Evolutionary conservation across 1,140 invertebrate genomes (phyloP).

Genomic region (Camponotus pennsylvanicus): DNA sequence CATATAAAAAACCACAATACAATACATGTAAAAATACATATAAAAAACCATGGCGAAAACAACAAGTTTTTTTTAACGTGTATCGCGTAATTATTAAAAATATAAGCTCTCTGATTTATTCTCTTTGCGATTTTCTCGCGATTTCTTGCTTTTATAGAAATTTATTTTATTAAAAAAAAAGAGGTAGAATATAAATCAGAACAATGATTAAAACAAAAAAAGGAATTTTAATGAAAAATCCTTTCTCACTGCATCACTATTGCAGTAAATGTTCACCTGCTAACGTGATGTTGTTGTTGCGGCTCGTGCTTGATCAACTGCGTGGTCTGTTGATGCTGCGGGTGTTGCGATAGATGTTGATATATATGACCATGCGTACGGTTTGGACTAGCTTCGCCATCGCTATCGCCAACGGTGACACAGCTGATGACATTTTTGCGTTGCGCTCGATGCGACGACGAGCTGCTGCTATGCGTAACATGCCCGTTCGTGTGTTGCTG

Average conservation of each 20-base stretch:
- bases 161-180: background rate
- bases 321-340: slow-evolving; percentile 83
- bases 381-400: slow-evolving; percentile 90
- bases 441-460: slow-evolving; percentile 78
- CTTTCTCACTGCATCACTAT: background rate
- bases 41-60: no score
- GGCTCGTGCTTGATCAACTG: slow-evolving; percentile 88
- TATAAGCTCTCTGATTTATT: no score
- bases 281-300: slow-evolving; percentile 85
- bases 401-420: slow-evolving; percentile 93
- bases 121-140: no score
- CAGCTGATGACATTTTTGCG: slow-evolving; percentile 93
- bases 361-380: slow-evolving; percentile 82
- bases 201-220: background rate
- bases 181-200: background rate
- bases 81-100: no score
- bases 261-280: slow-evolving; percentile 74
- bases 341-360: slow-evolving; percentile 82
- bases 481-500: slow-evolving; percentile 78
- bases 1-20: no score
- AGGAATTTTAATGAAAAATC: background rate
- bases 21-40: no score
- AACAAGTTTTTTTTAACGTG: no score
- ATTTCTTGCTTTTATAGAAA: background rate
- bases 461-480: slow-evolving; percentile 70